Evolutionary conservation across 2,888 invertebrate species (phyloP).

Genomic region (Fissipunctia ypsillon): DNA sequence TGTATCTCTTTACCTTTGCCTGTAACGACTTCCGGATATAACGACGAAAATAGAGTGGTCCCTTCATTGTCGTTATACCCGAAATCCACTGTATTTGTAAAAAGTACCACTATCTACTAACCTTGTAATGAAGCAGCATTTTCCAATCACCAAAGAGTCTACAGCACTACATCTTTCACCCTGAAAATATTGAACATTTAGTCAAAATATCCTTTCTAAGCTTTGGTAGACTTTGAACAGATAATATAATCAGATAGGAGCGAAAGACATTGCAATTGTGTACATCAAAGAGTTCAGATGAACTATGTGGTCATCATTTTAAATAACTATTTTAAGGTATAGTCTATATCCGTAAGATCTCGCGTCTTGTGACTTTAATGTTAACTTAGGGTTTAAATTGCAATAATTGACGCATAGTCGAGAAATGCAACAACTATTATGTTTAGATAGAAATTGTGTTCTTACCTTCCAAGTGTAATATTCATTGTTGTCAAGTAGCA

Average conservation of each 20-base stretch:
- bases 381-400: not conserved
- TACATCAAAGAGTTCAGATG: slow-evolving; percentile 36
- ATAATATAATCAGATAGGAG: slow-evolving; percentile 87
- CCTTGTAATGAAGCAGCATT: not conserved
- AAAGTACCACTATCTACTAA: not conserved
- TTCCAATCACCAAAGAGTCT: not conserved
- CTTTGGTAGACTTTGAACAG: not conserved
- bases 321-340: not conserved
- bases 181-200: slow-evolving; percentile 17
- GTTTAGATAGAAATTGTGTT: not conserved
- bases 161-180: not conserved
- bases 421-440: not conserved
- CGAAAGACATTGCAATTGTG: slow-evolving; percentile 82
- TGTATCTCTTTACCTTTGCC: no score
- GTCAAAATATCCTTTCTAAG: not conserved
- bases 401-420: not conserved
- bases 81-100: no score
- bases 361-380: not conserved
- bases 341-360: not conserved
- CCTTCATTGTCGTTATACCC: no score
- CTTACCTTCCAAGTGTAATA: not conserved
- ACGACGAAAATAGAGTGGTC: no score
- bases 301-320: slow-evolving; percentile 38
- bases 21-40: no score
- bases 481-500: not conserved